Base-by-base conservation (phyloP, 1,140 invertebrate species). In the Helicoverpa armigera region DNA sequence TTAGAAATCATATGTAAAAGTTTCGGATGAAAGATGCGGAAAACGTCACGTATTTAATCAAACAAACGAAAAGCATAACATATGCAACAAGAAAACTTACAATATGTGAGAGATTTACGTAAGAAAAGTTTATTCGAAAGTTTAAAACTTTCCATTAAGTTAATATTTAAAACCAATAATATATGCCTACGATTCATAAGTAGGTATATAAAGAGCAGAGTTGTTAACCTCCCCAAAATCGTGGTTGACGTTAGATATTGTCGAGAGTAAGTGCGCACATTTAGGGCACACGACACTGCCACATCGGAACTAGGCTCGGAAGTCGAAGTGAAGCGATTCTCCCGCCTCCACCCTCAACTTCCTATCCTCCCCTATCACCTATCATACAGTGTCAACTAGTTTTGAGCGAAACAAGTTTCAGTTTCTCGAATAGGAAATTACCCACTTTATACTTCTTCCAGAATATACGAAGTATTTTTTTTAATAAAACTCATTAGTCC, bases 261-360 rank as follows among this genome's bases (percentile, higher is more conserved):
- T 23, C 50, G 51, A 18, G 48, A 50, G 65, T 60, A 70, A 79
- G 65, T 79, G 65, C 53, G 65, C 51, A 73, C 56, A 73, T 73
- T 80, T 16, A 65, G 56, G n/a, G 48, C 69, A 48, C 70, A 31
- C 58, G 51, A 48, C 79, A 48, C 58, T 50, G 60, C 50, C 14
- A 70, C 79, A 80, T 74, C 79, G 79, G 79, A 80, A 80, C 69
- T 73, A 63, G 69, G 70, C 67, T 63, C 79, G 79, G 79, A 80
- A 73, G 79, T 31, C 31, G 43, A 48, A 63, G 76, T 78, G 61
- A 69, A 77, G 60, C 74, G 60, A 58, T 43, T 69, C 63, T 18
- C 63, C 31, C 53, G 3, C n/a, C 65, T 43, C 76, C 31, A 29
- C 51, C 53, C 53, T 12, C 53, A 35, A 7, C 65, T 70, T 69